Percentiles rank a stretch among this genome's conserved stretches.
Evolutionary conservation across 2,888 invertebrate species (phyloP).

Genomic region (Pristionchus mayeri): DNA sequence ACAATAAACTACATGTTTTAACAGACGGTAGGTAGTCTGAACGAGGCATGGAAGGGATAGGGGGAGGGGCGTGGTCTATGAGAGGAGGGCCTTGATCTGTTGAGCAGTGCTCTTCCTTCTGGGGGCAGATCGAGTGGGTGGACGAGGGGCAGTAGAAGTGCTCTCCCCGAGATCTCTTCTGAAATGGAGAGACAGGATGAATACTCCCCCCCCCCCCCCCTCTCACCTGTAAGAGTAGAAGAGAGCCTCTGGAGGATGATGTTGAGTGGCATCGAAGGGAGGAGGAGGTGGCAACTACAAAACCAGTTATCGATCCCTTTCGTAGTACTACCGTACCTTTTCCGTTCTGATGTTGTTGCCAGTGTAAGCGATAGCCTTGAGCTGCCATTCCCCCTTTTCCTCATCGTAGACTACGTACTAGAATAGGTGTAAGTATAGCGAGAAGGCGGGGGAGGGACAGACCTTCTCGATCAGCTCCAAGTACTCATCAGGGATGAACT

Average conservation of each 20-base stretch:
- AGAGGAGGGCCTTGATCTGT: constrained; percentile 47
- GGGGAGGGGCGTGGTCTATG: constrained; percentile 3
- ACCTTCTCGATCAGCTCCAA: constrained; percentile 81
- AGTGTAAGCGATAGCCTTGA: constrained; percentile 97
- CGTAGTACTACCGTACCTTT: constrained; percentile 21
- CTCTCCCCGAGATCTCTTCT: constrained; percentile 30
- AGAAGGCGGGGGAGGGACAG: background rate
- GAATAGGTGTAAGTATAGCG: background rate
- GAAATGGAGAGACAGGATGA: no score
- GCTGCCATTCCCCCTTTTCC: constrained; percentile 90
- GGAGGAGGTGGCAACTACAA: constrained; percentile 29
- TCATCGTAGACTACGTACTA: constrained; percentile 44
- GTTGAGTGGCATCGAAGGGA: constrained; percentile 35
- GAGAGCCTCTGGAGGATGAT: constrained; percentile 38
- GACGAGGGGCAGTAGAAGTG: constrained; percentile 22
- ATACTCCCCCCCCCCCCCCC: no score
- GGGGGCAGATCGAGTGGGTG: constrained; percentile 18
- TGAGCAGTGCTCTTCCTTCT: constrained; percentile 46
- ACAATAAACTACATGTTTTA: background rate
- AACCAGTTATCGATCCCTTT: background rate
- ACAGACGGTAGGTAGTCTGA: background rate
- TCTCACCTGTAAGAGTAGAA: constrained; percentile 49
- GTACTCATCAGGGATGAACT: constrained; percentile 93
- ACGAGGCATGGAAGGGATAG: background rate
- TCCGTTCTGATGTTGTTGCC: constrained; percentile 92